These are phyloP conservation scores for Tanypteryx hageni DNA, from an alignment of 2,888 invertebrate species.

Conservation along the genomic window DNA sequence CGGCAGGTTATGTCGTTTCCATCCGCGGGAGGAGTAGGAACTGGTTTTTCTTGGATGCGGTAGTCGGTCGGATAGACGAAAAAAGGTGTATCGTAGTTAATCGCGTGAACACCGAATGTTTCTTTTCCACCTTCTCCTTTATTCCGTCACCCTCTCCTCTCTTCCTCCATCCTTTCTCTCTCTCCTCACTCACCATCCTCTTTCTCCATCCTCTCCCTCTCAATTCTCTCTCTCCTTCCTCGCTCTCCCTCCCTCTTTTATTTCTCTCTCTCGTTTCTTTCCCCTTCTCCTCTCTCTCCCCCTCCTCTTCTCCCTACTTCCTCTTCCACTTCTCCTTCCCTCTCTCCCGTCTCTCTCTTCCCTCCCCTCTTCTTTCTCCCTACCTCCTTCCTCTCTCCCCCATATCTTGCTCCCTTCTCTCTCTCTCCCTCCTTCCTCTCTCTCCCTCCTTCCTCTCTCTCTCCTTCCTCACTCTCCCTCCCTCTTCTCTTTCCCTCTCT, in stretches of 20 bases:
- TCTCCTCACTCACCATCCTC: too few species aligned
- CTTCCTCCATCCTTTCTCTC: too few species aligned
- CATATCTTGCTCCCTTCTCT: too few species aligned
- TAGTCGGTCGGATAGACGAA: neutral
- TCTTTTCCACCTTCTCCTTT: neutral
- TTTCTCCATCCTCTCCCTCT: neutral
- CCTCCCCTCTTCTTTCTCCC: neutral
- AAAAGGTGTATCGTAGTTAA: neutral
- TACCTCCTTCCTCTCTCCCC: neutral
- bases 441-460: too few species aligned
- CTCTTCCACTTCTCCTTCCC: neutral
- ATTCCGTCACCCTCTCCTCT: too few species aligned
- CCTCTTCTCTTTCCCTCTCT: too few species aligned
- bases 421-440: too few species aligned
- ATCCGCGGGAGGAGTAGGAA: constrained; percentile 16
- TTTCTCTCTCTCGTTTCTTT: neutral
- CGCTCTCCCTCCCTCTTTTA: neutral
- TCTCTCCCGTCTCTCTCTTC: neutral
- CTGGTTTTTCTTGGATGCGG: constrained; percentile 15
- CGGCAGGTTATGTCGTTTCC: neutral
- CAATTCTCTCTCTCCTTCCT: neutral
- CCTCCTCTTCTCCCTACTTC: neutral
- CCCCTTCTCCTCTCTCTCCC: neutral
- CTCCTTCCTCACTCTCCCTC: too few species aligned
- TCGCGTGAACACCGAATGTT: constrained; percentile 15